A percentile compares a stretch with the other conserved stretches of the same genome.
Conservation (phyloP, 2,113 vertebrate species). For the Panthera leo region DNA sequence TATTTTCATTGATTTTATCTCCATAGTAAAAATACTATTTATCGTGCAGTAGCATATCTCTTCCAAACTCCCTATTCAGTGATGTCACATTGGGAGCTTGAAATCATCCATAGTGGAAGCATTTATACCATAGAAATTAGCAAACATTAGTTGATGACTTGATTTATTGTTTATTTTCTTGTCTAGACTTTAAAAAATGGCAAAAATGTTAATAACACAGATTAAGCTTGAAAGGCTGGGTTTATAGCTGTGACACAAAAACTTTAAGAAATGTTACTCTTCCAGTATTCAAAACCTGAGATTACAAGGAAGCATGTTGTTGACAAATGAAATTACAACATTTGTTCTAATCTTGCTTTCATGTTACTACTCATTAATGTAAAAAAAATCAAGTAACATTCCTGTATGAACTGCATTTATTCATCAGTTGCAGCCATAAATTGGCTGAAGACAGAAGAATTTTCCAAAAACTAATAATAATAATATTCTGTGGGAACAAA, state of each 20-base stretch:
- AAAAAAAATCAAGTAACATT: neutral
- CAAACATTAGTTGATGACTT: neutral
- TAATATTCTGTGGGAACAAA: neutral
- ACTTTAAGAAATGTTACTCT: neutral
- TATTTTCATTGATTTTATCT: neutral
- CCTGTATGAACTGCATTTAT: neutral
- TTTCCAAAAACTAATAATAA: neutral
- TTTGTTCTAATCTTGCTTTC: constrained; percentile 1
- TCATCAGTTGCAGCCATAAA: neutral
- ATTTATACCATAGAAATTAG: neutral
- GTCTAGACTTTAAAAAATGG: neutral
- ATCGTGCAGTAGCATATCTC: neutral
- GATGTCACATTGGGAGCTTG: neutral
- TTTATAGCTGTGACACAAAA: neutral
- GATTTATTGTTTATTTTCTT: constrained; percentile 13
- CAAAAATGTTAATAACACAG: neutral
- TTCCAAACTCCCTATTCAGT: neutral
- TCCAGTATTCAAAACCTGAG: neutral
- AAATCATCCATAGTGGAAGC: neutral
- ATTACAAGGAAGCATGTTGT: neutral
- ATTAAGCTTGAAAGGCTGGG: neutral
- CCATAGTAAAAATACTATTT: neutral
- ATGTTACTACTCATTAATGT: neutral
- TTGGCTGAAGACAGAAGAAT: neutral
- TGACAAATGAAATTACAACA: neutral